Base-by-base conservation (phyloP, 2,888 invertebrate species). In the Cecidostiba fungosa region DNA sequence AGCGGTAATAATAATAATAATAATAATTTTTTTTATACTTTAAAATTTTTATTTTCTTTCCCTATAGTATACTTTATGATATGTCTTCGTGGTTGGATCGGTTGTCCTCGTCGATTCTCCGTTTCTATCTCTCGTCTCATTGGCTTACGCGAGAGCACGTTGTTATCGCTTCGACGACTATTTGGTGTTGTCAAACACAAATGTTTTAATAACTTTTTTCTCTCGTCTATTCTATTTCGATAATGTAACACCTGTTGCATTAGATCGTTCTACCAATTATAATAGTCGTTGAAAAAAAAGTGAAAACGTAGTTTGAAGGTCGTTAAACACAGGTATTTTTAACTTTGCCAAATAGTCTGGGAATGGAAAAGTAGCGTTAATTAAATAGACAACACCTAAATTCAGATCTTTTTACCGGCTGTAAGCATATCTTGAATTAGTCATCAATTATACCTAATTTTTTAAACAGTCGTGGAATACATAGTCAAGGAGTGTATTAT, bases 51-150 rank as follows among this genome's bases (percentile, higher is more conserved):
- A 59, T 0, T 14, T 82, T 32, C 62, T 39, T 69, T n/a, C 8
- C 39, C 32, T 82, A 73, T 72, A 81, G 69, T 77, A 77, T 85
- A 84, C 76, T 77, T 59, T 83, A 82, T 86, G 87, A 87, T 86
- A 87, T 87, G 85, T 87, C 80, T 86, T 86, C 73, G 76, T 82
- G 77, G 85, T 84, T 86, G 85, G 79, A 84, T 78, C 78, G 84
- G 81, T 83, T 80, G 39, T 74, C 39, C 32, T 81, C 47, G 72
- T 81, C 66, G 39, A 70, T 39, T 76, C 29, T 70, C 29, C 47
- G 72, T 84, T 82, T 43, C 43, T 54, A 29, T 82, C 23, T 76
- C 78, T 80, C 62, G 69, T 69, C 72, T 66, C 77, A 82, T 70
- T 66, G 26, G 59, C 50, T 54, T 69, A 12, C 39, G 43, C 54